Conservation (phyloP, 1,140 invertebrate genomes). For the Globodera ellingtonae region DNA sequence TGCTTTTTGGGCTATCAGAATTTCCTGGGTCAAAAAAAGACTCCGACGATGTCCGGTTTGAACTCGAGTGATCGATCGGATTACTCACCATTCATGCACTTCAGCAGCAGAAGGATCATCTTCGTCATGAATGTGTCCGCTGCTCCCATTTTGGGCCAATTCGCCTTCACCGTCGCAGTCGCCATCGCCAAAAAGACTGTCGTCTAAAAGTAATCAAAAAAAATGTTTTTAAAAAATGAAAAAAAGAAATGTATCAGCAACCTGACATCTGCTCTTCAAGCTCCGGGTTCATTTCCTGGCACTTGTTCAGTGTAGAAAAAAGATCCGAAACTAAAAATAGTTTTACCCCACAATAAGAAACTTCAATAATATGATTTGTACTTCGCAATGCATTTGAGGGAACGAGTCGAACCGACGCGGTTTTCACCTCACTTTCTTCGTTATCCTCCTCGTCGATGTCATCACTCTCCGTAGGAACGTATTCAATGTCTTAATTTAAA, state of each 20-base stretch:
- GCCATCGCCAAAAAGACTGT: conserved; percentile 18
- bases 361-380: background rate
- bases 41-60: no score
- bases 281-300: background rate
- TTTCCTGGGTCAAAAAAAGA: no score
- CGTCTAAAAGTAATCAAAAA: background rate
- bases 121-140: conserved; percentile 7
- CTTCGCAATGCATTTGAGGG: conserved; percentile 32
- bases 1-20: background rate
- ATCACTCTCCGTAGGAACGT: conserved; percentile 22
- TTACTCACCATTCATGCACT: background rate
- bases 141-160: conserved; percentile 12
- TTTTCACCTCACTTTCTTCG: conserved; percentile 34
- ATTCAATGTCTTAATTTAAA: conserved; percentile 31
- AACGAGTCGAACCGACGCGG: conserved; percentile 33
- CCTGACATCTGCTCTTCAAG: background rate
- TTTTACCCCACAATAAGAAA: no score
- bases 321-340: background rate
- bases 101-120: background rate
- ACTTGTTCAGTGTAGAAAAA: background rate
- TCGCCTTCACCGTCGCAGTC: conserved; percentile 10
- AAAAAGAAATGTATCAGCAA: background rate
- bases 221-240: background rate
- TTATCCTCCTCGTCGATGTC: conserved; percentile 34
- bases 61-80: background rate